phyloP scores from a whole-genome alignment of 2,113 vertebrate species.

The Brachionichthys hirsutus region DNA sequence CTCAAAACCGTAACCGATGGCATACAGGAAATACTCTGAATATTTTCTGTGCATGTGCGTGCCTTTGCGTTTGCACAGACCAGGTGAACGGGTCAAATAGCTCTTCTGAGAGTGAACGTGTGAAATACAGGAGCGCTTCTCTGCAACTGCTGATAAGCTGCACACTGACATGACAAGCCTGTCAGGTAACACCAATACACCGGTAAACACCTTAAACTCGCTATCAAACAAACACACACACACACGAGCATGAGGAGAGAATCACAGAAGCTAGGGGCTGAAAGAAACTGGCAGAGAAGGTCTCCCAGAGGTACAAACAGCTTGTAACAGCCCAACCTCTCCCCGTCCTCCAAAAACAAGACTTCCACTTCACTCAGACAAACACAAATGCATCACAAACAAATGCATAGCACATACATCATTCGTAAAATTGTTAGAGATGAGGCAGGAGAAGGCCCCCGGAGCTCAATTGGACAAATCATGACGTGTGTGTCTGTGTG shows the following conservation, averaged over 20 bases:
- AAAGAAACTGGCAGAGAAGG: conserved; percentile 39
- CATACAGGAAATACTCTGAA: conserved; percentile 36
- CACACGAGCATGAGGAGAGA: conserved; percentile 4
- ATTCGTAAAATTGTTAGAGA: conserved; percentile 35
- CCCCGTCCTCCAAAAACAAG: conserved; percentile 14
- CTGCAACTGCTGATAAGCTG: conserved; percentile 48
- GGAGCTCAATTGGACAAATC: conserved; percentile 20
- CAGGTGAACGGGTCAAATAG: conserved; percentile 27
- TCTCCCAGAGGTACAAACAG: conserved; percentile 51
- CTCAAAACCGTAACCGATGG: conserved; percentile 39
- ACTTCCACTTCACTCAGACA: conserved; percentile 35
- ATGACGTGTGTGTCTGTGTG: background rate
- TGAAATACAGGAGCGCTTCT: conserved; percentile 41
- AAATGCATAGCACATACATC: conserved; percentile 28
- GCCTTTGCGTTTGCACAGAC: background rate
- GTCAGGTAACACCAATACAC: conserved; percentile 47
- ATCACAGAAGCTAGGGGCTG: conserved; percentile 41
- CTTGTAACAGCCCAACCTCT: conserved; percentile 23
- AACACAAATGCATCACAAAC: conserved; percentile 47
- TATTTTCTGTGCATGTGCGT: conserved; percentile 1
- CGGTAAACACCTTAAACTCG: conserved; percentile 29
- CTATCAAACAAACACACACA: conserved; percentile 15
- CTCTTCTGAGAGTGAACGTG: conserved; percentile 35
- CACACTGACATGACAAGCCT: conserved; percentile 39
- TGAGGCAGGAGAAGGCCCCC: conserved; percentile 32